Percentiles rank a stretch among this genome's conserved stretches.
Conservation (phyloP, 2,797 vertebrate genomes). For the Silurus aristotelis region DNA sequence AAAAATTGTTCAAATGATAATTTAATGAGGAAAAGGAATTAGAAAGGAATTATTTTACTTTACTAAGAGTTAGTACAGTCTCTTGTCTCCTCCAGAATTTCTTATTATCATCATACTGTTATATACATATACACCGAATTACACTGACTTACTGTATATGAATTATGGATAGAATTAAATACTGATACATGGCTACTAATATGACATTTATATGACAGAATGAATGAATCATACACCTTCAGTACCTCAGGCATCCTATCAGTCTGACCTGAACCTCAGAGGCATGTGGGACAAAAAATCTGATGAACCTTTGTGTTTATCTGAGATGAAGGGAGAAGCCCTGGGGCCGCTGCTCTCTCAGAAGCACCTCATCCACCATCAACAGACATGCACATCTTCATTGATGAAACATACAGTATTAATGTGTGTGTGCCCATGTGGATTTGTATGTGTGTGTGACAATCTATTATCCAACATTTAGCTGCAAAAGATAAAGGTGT, state of each 20-base stretch:
- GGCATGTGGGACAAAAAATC: not conserved
- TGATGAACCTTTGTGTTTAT: not conserved
- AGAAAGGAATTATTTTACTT: no score
- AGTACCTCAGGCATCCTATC: not conserved
- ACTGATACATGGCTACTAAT: not conserved
- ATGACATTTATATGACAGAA: not conserved
- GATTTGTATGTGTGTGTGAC: no score
- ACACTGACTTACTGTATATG: not conserved
- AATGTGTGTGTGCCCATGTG: not conserved
- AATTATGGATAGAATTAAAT: not conserved
- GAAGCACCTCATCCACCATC: not conserved
- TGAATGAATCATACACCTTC: not conserved
- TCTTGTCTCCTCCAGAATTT: no score
- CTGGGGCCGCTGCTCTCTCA: not conserved
- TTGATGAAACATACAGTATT: not conserved
- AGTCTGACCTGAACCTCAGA: conserved; percentile 1
- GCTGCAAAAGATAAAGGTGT: not conserved
- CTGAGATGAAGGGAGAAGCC: not conserved
- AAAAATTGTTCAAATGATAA: not conserved
- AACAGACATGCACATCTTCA: not conserved
- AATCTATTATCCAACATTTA: not conserved
- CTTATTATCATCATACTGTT: not conserved
- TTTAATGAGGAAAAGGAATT: no score
- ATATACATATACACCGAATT: not conserved
- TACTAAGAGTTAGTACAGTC: no score